These are phyloP conservation scores for Trididemnum miniatum DNA, from an alignment of 23 tunicate genomes.

Conservation along the genomic window DNA sequence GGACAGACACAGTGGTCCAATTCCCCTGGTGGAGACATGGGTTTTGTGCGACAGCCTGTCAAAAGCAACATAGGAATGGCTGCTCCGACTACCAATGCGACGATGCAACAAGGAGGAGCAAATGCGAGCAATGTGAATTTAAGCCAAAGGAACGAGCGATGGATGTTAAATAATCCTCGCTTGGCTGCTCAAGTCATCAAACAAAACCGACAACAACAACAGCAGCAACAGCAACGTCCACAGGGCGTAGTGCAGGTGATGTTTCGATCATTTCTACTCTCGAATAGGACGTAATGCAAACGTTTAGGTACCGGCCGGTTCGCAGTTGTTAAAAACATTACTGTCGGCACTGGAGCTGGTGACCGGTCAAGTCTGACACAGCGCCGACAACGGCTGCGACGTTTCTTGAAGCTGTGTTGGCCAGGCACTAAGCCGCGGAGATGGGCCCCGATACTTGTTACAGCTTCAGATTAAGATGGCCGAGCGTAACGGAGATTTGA, in stretches of 20 bases:
- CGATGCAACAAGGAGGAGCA: background rate
- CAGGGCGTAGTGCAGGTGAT: background rate
- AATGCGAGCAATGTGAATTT: background rate
- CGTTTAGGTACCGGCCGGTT: too few species aligned
- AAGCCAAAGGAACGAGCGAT: background rate
- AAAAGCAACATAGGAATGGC: background rate
- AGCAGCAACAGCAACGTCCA: background rate
- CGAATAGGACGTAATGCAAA: too few species aligned
- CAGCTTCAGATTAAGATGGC: too few species aligned
- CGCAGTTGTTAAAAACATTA: too few species aligned
- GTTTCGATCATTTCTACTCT: too few species aligned
- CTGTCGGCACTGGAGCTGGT: too few species aligned
- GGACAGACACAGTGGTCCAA: constrained; percentile 13
- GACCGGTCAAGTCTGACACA: too few species aligned
- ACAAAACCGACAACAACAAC: constrained; percentile 42
- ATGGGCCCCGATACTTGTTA: too few species aligned
- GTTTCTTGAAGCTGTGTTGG: too few species aligned
- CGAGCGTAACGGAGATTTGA: too few species aligned
- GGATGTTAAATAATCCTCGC: constrained; percentile 55
- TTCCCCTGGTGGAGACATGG: background rate
- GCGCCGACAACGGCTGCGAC: too few species aligned
- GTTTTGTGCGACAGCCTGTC: background rate
- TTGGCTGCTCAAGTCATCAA: constrained; percentile 57
- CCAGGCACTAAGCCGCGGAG: too few species aligned
- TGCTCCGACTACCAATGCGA: background rate